Evolutionary conservation across 2,888 invertebrate genomes (phyloP).

Genomic region (Cordilura impudica): DNA sequence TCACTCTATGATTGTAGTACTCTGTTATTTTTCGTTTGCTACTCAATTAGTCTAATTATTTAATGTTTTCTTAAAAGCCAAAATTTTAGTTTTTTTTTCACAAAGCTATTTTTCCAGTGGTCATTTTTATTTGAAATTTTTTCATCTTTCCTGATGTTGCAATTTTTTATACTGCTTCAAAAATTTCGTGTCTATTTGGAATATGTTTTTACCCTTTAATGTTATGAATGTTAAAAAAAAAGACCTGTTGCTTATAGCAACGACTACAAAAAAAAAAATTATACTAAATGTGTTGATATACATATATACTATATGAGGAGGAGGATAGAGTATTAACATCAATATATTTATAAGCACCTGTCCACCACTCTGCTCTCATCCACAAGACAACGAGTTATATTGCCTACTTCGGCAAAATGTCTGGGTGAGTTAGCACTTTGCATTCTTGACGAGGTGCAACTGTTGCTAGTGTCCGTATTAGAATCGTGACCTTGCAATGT

Average conservation of each 20-base stretch:
- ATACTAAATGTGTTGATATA: background rate
- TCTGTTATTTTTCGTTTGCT: too few species aligned
- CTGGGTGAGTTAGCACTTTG: constrained; percentile 58
- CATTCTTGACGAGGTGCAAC: constrained; percentile 63
- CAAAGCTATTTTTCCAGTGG: too few species aligned
- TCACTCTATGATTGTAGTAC: too few species aligned
- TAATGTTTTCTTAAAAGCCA: too few species aligned
- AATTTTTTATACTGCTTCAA: too few species aligned
- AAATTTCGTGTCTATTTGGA: too few species aligned
- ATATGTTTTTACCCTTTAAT: too few species aligned
- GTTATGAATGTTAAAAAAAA: background rate
- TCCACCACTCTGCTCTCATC: constrained; percentile 76
- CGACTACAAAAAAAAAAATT: background rate
- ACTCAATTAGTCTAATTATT: too few species aligned
- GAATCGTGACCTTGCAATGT: constrained; percentile 67
- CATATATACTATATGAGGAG: background rate
- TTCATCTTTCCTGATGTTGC: too few species aligned
- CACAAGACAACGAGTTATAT: constrained; percentile 69
- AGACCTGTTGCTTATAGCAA: background rate
- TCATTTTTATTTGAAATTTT: too few species aligned
- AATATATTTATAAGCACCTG: constrained; percentile 74
- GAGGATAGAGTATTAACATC: background rate
- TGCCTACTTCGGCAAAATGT: constrained; percentile 57
- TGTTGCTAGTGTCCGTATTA: constrained; percentile 47
- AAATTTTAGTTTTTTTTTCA: too few species aligned